Evolutionary conservation across 2,797 vertebrate species (phyloP).

Genomic region (Telmatherina bonti): DNA sequence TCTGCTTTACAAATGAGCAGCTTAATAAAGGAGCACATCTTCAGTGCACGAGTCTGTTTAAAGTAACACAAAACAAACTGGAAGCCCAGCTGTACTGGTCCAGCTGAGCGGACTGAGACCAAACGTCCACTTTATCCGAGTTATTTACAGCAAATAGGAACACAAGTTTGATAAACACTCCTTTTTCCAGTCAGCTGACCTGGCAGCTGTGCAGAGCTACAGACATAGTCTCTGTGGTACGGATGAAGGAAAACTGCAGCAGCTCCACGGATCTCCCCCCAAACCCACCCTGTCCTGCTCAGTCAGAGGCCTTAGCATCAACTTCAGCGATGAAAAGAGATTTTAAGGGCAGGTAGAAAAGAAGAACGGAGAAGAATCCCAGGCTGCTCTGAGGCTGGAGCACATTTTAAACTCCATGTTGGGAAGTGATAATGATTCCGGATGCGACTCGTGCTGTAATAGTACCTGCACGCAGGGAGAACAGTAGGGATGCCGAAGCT

Average conservation of each 20-base stretch:
- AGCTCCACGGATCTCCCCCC: conserved; percentile 18
- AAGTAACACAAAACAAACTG: too few species aligned
- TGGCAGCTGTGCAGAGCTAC: not conserved
- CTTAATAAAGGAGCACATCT: too few species aligned
- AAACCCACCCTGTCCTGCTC: conserved; percentile 22
- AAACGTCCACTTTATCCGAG: too few species aligned
- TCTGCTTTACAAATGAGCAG: too few species aligned
- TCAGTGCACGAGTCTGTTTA: too few species aligned
- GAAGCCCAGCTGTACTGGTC: too few species aligned
- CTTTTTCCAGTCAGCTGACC: conserved; percentile 5
- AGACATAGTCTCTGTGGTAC: conserved; percentile 9
- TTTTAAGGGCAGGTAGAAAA: conserved; percentile 36
- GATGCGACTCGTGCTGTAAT: conserved; percentile 50
- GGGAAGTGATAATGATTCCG: conserved; percentile 58
- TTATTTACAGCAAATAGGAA: conserved; percentile 14
- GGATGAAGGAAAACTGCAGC: not conserved
- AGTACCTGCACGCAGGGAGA: conserved; percentile 61
- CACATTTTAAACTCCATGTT: conserved; percentile 54
- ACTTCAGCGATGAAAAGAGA: conserved; percentile 27
- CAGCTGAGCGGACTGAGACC: conserved; percentile 21
- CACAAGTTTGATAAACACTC: conserved; percentile 5
- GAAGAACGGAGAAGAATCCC: conserved; percentile 38
- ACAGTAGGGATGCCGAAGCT: conserved; percentile 62
- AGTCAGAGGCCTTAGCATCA: conserved; percentile 21
- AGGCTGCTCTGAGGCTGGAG: conserved; percentile 40